Evolutionary conservation across 2,888 invertebrate genomes (phyloP).

Genomic region (Tortrix viridana): DNA sequence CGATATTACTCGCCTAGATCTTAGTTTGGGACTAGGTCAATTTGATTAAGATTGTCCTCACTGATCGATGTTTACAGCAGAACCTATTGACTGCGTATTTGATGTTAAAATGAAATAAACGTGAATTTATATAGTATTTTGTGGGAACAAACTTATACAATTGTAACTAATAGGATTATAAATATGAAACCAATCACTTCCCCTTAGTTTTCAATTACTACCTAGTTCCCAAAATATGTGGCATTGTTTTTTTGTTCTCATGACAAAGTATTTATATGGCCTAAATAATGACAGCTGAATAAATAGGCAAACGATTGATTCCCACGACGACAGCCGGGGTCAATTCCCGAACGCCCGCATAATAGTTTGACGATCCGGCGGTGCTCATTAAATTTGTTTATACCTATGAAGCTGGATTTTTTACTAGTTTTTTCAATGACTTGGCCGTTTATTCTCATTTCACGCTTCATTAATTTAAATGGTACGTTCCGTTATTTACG

Average conservation of each 20-base stretch:
- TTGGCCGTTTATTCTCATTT: slow-evolving; percentile 18
- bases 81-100: too few relatives aligned
- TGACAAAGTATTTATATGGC: neutral
- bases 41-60: too few relatives aligned
- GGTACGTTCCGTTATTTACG: neutral
- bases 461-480: neutral
- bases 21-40: too few relatives aligned
- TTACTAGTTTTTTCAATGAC: slow-evolving; percentile 10
- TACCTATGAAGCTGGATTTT: slow-evolving; percentile 9
- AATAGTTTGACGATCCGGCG: slow-evolving; percentile 21
- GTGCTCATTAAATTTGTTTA: slow-evolving; percentile 15
- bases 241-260: neutral
- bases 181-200: too few relatives aligned
- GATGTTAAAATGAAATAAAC: too few relatives aligned
- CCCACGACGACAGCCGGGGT: slow-evolving; percentile 53
- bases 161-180: too few relatives aligned
- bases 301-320: slow-evolving; percentile 43
- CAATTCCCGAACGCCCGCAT: slow-evolving; percentile 68
- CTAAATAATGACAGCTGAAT: slow-evolving; percentile 32
- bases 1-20: too few relatives aligned
- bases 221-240: too few relatives aligned
- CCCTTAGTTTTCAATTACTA: too few relatives aligned
- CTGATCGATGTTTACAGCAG: too few relatives aligned
- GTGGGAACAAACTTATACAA: too few relatives aligned
- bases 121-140: too few relatives aligned